Percentiles rank a stretch among this genome's conserved stretches.
These are phyloP conservation scores for Sylvia borin DNA, from an alignment of 2,797 vertebrate genomes.

Conservation along the genomic window DNA sequence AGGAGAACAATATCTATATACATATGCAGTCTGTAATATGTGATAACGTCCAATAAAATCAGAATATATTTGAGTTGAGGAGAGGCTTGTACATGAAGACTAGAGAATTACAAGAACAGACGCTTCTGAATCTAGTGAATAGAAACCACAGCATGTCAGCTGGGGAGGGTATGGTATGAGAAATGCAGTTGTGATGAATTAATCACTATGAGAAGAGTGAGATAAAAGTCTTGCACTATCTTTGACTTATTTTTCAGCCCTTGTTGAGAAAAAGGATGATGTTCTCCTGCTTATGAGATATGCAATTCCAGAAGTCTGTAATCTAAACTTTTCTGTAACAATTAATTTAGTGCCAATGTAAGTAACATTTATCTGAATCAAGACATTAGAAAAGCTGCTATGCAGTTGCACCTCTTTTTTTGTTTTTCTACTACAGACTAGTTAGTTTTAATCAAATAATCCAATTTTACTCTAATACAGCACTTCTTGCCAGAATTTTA, in stretches of 20 bases:
- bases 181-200: constrained; percentile 52
- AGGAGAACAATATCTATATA: constrained; percentile 50
- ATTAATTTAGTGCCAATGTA: constrained; percentile 30
- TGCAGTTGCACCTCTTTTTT: not conserved
- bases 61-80: constrained; percentile 66
- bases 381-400: not conserved
- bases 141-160: constrained; percentile 28
- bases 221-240: not conserved
- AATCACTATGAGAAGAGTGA: constrained; percentile 33
- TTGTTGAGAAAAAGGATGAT: not conserved
- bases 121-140: constrained; percentile 61
- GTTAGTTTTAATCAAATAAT: not conserved
- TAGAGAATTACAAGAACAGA: constrained; percentile 61
- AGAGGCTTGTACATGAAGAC: constrained; percentile 53
- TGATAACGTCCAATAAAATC: constrained; percentile 67
- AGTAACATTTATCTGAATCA: not conserved
- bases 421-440: not conserved
- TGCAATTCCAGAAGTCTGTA: not conserved
- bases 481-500: not conserved
- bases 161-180: not conserved
- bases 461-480: not conserved
- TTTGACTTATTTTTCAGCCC: not conserved
- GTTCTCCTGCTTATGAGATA: not conserved
- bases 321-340: not conserved
- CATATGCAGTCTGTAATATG: constrained; percentile 48